Evolutionary conservation across 2,888 invertebrate genomes (phyloP).

Genomic region (Cryptus armator): DNA sequence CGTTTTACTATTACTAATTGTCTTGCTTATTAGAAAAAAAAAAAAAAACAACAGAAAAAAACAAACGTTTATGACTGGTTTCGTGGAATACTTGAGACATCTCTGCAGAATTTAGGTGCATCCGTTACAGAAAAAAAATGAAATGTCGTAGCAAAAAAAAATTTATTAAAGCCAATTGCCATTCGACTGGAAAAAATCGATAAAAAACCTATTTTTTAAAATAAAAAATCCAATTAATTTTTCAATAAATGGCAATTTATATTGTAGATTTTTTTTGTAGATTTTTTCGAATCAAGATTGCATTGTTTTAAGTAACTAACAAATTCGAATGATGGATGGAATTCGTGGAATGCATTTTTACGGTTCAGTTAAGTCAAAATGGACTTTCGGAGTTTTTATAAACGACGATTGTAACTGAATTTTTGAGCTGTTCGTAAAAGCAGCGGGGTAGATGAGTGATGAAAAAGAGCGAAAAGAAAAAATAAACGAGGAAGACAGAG

Average conservation of each 20-base stretch:
- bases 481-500: conserved; percentile 75
- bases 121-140: neutral
- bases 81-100: conserved; percentile 6
- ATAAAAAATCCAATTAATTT: neutral
- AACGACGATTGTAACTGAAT: neutral
- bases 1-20: conserved; percentile 38
- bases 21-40: conserved; percentile 15
- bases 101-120: conserved; percentile 18
- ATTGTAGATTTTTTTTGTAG: neutral
- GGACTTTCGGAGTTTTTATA: neutral
- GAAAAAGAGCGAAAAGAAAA: conserved; percentile 40
- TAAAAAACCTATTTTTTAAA: neutral
- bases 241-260: neutral
- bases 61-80: conserved; percentile 12
- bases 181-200: neutral
- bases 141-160: neutral
- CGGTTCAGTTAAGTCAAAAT: neutral
- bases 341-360: neutral
- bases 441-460: conserved; percentile 41
- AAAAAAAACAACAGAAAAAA: neutral
- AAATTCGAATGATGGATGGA: neutral
- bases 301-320: neutral
- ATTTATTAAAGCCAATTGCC: neutral
- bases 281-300: neutral
- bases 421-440: conserved; percentile 21